Evolutionary conservation across 2,888 invertebrate genomes (phyloP).

Genomic region (Silvanus unidentatus): DNA sequence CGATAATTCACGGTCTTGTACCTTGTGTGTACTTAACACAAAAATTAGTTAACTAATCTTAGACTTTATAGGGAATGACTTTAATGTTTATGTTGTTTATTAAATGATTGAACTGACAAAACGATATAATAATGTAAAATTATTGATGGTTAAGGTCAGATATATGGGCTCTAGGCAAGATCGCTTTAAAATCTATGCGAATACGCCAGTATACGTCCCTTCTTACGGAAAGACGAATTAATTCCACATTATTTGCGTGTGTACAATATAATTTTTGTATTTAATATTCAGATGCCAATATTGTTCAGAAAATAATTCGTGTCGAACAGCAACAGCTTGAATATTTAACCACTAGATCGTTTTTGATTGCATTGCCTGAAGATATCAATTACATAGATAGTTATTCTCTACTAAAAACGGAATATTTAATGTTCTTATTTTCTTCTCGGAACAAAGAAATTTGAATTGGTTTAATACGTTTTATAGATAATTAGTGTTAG

Average conservation of each 20-base stretch:
- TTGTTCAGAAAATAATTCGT: constrained; percentile 42
- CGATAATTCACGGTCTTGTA: no score
- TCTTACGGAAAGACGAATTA: constrained; percentile 20
- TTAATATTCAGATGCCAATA: constrained; percentile 44
- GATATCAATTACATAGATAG: constrained; percentile 49
- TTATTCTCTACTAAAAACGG: constrained; percentile 45
- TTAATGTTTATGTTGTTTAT: no score
- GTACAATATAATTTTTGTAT: constrained; percentile 41
- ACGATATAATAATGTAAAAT: constrained; percentile 21
- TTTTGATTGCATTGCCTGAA: constrained; percentile 45
- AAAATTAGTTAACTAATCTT: no score
- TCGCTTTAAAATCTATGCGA: constrained; percentile 30
- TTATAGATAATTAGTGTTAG: neutral
- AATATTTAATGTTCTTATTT: constrained; percentile 40
- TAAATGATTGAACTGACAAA: neutral
- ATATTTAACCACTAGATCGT: constrained; percentile 45
- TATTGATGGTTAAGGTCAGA: constrained; percentile 35
- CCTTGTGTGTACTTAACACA: no score
- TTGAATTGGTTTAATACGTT: constrained; percentile 15
- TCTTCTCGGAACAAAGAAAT: constrained; percentile 38
- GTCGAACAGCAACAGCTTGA: constrained; percentile 40
- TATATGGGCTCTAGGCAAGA: constrained; percentile 27
- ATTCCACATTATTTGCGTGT: constrained; percentile 36
- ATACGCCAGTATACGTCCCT: constrained; percentile 26
- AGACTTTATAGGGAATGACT: no score